A percentile compares a stretch with the other conserved stretches of the same genome.
Conservation (phyloP, 2,888 invertebrate genomes). For the Pseudeuparius sepicola region DNA sequence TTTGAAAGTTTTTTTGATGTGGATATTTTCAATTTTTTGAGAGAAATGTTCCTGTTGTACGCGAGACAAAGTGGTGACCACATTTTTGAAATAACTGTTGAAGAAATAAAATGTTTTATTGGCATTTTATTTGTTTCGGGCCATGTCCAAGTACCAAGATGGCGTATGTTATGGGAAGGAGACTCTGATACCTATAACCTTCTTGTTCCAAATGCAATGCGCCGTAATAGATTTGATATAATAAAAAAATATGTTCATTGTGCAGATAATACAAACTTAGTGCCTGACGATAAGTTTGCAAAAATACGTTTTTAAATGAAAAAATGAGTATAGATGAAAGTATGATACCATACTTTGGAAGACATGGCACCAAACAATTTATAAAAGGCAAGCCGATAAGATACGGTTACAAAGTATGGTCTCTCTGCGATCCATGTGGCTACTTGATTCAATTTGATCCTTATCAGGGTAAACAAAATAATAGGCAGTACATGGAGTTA, state of each 20-base stretch:
- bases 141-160: slow-evolving; percentile 15
- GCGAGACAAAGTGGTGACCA: slow-evolving; percentile 13
- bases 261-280: slow-evolving; percentile 15
- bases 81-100: slow-evolving; percentile 3
- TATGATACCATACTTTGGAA: slow-evolving; percentile 19
- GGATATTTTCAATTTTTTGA: too few relatives aligned
- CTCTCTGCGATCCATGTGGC: slow-evolving; percentile 14
- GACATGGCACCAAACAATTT: slow-evolving; percentile 15
- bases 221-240: slow-evolving; percentile 15
- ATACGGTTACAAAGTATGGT: slow-evolving; percentile 20
- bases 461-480: too few relatives aligned
- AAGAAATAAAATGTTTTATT: slow-evolving; percentile 13
- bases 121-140: slow-evolving; percentile 5
- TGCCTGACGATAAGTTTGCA: slow-evolving; percentile 15
- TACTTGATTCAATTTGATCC: slow-evolving; percentile 16
- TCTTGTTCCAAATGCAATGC: slow-evolving; percentile 15
- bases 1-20: too few relatives aligned
- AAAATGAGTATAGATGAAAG: slow-evolving; percentile 16
- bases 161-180: slow-evolving; percentile 15
- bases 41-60: slow-evolving; percentile 9
- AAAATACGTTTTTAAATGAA: slow-evolving; percentile 17
- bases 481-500: slow-evolving; percentile 15
- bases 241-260: slow-evolving; percentile 15
- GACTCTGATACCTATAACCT: slow-evolving; percentile 12
- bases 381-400: slow-evolving; percentile 16